These are phyloP conservation scores for Odontophorus gujanensis DNA, from an alignment of 2,113 vertebrate species.

Conservation along the genomic window DNA sequence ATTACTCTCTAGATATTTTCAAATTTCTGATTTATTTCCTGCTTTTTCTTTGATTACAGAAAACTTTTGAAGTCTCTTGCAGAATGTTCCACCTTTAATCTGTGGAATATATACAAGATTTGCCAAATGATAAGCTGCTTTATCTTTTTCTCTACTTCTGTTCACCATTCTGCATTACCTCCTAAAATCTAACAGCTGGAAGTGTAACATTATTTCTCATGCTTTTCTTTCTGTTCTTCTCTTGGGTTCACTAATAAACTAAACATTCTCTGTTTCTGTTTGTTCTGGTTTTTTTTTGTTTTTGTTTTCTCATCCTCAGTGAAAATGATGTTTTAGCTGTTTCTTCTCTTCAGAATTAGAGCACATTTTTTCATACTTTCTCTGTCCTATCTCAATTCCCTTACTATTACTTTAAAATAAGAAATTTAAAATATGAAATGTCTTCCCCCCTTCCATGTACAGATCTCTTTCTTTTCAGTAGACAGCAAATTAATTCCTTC, in stretches of 20 bases:
- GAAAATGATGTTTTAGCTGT: neutral
- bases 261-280: neutral
- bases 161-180: neutral
- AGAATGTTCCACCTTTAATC: fast-evolving
- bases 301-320: neutral
- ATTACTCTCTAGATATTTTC: neutral
- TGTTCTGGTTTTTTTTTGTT: no score
- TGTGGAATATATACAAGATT: neutral
- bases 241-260: neutral
- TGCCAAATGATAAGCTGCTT: neutral
- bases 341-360: neutral
- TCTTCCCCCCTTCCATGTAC: neutral
- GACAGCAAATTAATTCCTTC: neutral
- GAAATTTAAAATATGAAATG: neutral
- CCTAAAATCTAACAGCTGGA: neutral
- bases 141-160: neutral
- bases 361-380: neutral
- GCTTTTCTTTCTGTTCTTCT: neutral
- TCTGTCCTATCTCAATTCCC: neutral
- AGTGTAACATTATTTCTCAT: neutral
- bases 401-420: neutral
- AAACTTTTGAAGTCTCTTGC: neutral
- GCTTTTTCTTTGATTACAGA: neutral
- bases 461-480: neutral
- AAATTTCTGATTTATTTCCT: neutral